Percentiles rank a stretch among this genome's conserved stretches.
phyloP scores from a whole-genome alignment of 2,888 invertebrate genomes.

The Pachymerium ferrugineum region DNA sequence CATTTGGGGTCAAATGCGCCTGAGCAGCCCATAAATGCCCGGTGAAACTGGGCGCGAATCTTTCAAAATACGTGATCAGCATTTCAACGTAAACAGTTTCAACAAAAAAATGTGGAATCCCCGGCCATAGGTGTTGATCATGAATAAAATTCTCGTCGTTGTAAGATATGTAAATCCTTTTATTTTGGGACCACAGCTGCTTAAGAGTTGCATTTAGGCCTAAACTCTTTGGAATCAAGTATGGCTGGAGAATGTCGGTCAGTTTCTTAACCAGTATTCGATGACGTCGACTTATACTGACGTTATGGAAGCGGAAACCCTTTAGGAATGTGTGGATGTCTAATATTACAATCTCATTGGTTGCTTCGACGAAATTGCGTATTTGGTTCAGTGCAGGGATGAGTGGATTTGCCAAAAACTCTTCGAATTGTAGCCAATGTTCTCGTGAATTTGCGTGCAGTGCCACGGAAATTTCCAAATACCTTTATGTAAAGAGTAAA shows the following conservation, averaged over 20 bases:
- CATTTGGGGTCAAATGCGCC: not conserved
- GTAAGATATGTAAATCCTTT: slow-evolving; percentile 58
- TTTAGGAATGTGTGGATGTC: slow-evolving; percentile 78
- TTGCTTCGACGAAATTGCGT: slow-evolving; percentile 41
- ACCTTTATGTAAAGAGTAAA: too few relatives aligned
- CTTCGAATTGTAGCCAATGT: slow-evolving; percentile 68
- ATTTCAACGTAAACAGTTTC: slow-evolving; percentile 40
- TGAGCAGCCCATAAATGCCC: not conserved
- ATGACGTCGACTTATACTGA: slow-evolving; percentile 49
- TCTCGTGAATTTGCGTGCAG: slow-evolving; percentile 53
- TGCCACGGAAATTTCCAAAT: slow-evolving; percentile 72
- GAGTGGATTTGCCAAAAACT: slow-evolving; percentile 63
- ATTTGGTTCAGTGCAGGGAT: slow-evolving; percentile 52
- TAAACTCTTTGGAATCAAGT: slow-evolving; percentile 53
- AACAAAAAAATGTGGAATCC: not conserved
- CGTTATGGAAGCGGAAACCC: slow-evolving; percentile 50
- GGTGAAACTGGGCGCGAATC: not conserved
- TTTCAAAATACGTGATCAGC: slow-evolving; percentile 42
- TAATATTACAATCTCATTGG: slow-evolving; percentile 55
- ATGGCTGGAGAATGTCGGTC: slow-evolving; percentile 55
- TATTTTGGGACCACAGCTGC: slow-evolving; percentile 55
- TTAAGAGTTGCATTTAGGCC: slow-evolving; percentile 55
- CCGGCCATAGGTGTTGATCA: slow-evolving; percentile 1
- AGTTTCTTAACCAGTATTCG: slow-evolving; percentile 55
- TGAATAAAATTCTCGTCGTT: slow-evolving; percentile 50